phyloP scores from a whole-genome alignment of 2,797 vertebrate species.

The Fistularia commersonii region DNA sequence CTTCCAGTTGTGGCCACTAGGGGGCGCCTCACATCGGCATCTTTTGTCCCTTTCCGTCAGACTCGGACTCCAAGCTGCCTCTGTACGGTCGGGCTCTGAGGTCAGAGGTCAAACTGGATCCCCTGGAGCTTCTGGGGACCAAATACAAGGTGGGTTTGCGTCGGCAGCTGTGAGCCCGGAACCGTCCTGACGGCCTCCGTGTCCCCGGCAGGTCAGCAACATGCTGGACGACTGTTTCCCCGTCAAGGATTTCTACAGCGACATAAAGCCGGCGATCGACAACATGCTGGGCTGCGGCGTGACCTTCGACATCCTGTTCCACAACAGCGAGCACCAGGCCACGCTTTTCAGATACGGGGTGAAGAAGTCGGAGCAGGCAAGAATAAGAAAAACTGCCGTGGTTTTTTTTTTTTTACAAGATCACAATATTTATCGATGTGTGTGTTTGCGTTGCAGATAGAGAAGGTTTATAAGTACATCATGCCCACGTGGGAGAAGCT shows the following conservation, averaged over 20 bases:
- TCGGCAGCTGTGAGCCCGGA: background rate
- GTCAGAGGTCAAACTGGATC: conserved; percentile 75
- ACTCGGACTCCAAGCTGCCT: conserved; percentile 69
- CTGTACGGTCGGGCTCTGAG: conserved; percentile 74
- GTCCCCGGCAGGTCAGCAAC: conserved; percentile 61
- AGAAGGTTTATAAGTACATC: conserved; percentile 69
- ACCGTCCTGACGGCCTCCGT: background rate
- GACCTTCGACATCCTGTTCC: conserved; percentile 79
- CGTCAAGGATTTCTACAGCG: conserved; percentile 65
- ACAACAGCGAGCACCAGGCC: conserved; percentile 82
- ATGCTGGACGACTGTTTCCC: conserved; percentile 67
- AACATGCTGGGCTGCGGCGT: conserved; percentile 65
- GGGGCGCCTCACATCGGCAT: too few relatives aligned
- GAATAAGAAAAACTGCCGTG: background rate
- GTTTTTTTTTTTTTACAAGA: background rate
- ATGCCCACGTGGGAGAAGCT: conserved; percentile 72
- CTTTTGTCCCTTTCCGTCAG: too few relatives aligned
- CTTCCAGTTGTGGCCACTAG: background rate
- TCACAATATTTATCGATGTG: background rate
- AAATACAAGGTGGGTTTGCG: conserved; percentile 63
- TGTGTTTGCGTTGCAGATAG: conserved; percentile 65
- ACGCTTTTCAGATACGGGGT: conserved; percentile 74
- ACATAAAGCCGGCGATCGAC: conserved; percentile 74
- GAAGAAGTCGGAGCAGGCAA: conserved; percentile 76
- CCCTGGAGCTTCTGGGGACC: conserved; percentile 66